Conservation (phyloP, 2,888 invertebrate genomes). For the Polydesmus complanatus region DNA sequence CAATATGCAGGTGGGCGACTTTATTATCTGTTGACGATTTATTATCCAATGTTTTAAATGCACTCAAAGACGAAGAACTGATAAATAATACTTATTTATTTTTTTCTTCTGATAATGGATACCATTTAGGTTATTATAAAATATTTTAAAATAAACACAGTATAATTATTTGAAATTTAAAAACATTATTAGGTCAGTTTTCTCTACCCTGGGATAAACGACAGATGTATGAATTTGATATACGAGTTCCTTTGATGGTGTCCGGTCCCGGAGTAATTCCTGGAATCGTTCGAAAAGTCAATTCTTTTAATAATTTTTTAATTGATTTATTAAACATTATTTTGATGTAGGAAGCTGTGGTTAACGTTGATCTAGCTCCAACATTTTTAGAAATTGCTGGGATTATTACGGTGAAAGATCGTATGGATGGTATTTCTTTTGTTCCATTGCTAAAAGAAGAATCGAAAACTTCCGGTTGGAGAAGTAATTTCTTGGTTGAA, state of each 20-base stretch:
- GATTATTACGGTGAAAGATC: constrained; percentile 33
- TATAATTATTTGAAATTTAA: background rate
- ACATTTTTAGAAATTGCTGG: constrained; percentile 63
- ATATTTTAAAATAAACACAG: background rate
- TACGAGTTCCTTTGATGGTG: constrained; percentile 65
- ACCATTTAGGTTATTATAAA: constrained; percentile 55
- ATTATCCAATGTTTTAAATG: constrained; percentile 47
- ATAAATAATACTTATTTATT: constrained; percentile 64
- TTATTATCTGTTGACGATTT: constrained; percentile 76
- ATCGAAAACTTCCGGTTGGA: constrained; percentile 22
- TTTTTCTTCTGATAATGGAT: constrained; percentile 81
- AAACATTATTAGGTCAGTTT: constrained; percentile 55
- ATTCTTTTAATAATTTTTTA: background rate
- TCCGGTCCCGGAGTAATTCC: constrained; percentile 52
- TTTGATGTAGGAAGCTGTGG: constrained; percentile 43
- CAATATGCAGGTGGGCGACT: constrained; percentile 56
- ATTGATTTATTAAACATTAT: background rate
- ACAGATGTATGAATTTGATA: constrained; percentile 80
- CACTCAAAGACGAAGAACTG: constrained; percentile 40
- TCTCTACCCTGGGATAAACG: constrained; percentile 76
- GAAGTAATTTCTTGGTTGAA: constrained; percentile 56
- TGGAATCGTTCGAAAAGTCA: constrained; percentile 24
- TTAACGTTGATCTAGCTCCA: constrained; percentile 69
- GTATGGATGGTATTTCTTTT: constrained; percentile 51
- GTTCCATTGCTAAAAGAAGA: constrained; percentile 26